These are phyloP conservation scores for Enteromius unitaeniatus DNA, from an alignment of 2,797 vertebrate genomes.

Conservation along the genomic window DNA sequence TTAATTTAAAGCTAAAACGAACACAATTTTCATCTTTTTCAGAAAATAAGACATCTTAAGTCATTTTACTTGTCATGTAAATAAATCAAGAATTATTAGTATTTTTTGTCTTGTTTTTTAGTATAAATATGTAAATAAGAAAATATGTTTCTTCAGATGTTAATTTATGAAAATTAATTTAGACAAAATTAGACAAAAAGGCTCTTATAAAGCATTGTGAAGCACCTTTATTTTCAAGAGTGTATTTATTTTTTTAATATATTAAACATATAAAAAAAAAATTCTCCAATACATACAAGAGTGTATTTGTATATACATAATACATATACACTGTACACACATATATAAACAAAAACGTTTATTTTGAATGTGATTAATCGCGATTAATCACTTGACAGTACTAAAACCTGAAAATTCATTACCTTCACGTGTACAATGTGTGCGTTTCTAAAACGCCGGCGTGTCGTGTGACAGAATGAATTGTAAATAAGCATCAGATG, in stretches of 20 bases:
- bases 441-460: neutral
- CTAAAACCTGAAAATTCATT: neutral
- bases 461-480: neutral
- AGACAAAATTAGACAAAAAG: too few relatives aligned
- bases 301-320: neutral
- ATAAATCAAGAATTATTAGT: too few relatives aligned
- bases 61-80: too few relatives aligned
- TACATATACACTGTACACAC: neutral
- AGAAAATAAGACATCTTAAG: too few relatives aligned
- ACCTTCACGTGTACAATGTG: neutral
- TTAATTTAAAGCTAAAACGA: too few relatives aligned
- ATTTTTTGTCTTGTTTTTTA: too few relatives aligned
- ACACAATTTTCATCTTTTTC: too few relatives aligned
- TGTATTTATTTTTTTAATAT: neutral
- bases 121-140: too few relatives aligned
- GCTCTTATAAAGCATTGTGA: too few relatives aligned
- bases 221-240: neutral
- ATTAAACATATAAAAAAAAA: neutral
- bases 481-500: slow-evolving; percentile 27
- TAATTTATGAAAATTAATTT: too few relatives aligned
- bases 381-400: neutral
- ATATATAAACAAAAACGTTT: neutral
- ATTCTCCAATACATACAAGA: too few relatives aligned
- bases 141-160: too few relatives aligned
- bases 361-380: neutral